Conservation (phyloP, 2,797 vertebrate genomes). For the Botia kubotai region DNA sequence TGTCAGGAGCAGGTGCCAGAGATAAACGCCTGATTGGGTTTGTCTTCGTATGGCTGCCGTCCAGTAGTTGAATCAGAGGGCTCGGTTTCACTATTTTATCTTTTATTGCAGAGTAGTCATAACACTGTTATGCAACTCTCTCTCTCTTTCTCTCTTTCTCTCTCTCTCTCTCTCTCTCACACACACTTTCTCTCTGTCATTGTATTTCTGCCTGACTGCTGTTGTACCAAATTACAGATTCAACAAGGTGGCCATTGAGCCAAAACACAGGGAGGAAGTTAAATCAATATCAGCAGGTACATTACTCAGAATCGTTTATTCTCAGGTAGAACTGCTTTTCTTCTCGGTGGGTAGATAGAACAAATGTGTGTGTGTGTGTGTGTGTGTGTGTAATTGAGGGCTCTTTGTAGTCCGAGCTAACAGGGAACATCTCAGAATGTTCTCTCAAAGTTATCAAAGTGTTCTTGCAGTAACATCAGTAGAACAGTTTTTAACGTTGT, state of each 20-base stretch:
- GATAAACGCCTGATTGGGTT: constrained; percentile 15
- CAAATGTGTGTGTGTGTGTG: constrained; percentile 13
- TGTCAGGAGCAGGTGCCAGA: constrained; percentile 28
- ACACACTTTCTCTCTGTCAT: neutral
- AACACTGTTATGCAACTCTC: constrained; percentile 17
- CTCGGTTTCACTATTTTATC: constrained; percentile 30
- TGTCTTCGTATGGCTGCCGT: constrained; percentile 12
- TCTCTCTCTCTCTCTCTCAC: neutral
- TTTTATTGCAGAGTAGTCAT: constrained; percentile 44
- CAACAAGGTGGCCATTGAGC: constrained; percentile 59
- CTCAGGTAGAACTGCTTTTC: constrained; percentile 37
- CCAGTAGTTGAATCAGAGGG: constrained; percentile 18
- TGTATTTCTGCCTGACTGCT: constrained; percentile 42
- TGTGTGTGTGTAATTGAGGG: neutral
- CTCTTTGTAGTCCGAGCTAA: neutral
- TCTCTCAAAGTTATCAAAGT: no score
- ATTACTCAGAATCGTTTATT: constrained; percentile 53
- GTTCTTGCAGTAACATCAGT: no score
- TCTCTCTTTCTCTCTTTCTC: constrained; percentile 10
- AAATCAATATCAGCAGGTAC: constrained; percentile 58
- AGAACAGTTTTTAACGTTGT: no score
- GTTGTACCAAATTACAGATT: constrained; percentile 61
- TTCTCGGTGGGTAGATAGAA: constrained; percentile 5
- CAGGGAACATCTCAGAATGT: no score
- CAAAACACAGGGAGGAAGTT: constrained; percentile 54